Evolutionary conservation across 1,140 invertebrate species (phyloP), one percentile per base, ranked within the genome.

Genomic region (Apis florea): DNA sequence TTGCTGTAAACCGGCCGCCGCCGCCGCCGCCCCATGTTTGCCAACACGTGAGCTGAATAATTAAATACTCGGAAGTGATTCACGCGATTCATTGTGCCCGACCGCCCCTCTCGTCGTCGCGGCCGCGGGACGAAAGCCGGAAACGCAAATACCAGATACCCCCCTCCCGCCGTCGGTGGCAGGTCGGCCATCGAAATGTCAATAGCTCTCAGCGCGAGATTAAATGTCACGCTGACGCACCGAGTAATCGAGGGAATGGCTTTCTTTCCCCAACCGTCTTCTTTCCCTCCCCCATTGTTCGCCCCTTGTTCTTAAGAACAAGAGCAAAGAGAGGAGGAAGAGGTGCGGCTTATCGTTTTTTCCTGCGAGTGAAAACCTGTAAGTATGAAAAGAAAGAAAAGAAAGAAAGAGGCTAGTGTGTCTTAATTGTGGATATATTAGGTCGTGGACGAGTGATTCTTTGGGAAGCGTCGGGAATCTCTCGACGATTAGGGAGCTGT

Each of bases 41-140:
- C 58, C 56, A 66, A 77, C 80, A 77, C 80, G 81, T 74, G 67
- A 86, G 74, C 59, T 63, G 78, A 78, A 74, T 87, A 87, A 87
- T 87, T 87, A 87, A 87, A 87, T 87, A 87, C 85, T 87, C 86
- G 85, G 86, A 87, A 87, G 74, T 78, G 74, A 87, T 82, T 83
- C 85, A 68, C 71, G 83, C 85, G 85, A 87, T 86, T 81, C 82
- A 63, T 73, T 80, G 78, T 84, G 40, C 56, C 66, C 75, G 75
- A n/a, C n/a, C 53, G 5, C 75, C 75, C 59, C 58, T 83, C 79
- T 82, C n/a, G 51, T 59, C 64, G 85, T 78, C 70, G 78, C 72
- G 70, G 75, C 40, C 68, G 69, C 59, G 70, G 78, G 66, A 84
- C 68, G 77, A 71, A 67, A 74, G 82, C 74, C 85, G 86, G 71